Evolutionary conservation across 2,797 vertebrate genomes (phyloP), one percentile per base, ranked within the genome.

Genomic region (Cercopithecus petaurista): DNA sequence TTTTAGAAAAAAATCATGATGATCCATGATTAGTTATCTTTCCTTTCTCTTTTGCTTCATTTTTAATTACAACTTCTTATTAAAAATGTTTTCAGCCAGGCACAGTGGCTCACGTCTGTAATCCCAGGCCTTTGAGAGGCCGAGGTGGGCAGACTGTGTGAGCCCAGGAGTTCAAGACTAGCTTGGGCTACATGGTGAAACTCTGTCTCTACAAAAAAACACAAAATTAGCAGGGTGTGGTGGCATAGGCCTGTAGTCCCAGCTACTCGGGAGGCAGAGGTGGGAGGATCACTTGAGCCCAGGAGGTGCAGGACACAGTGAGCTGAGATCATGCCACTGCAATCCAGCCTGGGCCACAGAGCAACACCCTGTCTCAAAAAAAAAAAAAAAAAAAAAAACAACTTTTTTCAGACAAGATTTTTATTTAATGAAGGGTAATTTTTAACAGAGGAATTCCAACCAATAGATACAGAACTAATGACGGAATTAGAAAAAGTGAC

Each of bases 51-150:
- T 50, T 73, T 19, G 10, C 5, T 85, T 86, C 55, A 61, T 85
- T 84, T 90, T 83, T 43, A 76, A 64, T 93, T 88, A 96, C 5
- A 82, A 57, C 43, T 83, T 96, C 75, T 96, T 86, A 95, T 73
- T 92, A 80, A 93, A 95, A 95, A 91, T 93, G 82, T 46, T 96
- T 90, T 85, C 86, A 73, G 33, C 19, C 67, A 72, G 19, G 19
- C 61, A 67, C 61, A n/a, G 61, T 67, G 61, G 61, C 61, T 67
- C 61, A 67, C 15, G 0, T 67, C 33, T 67, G 33, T 67, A 67
- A 67, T n/a, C 61, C 33, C 7, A 67, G 61, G 7, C 17, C 33
- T 67, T 67, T n/a, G 52, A 67, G 61, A n/a, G 33, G 3, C 30
- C 33, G 4, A 67, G 61, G 61, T 4, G 0, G 61, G 61, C 15